These are phyloP conservation scores for Mastigias papua DNA, from an alignment of 30 jellyfish, hydroid and myxozoan species.

Conservation along the genomic window DNA sequence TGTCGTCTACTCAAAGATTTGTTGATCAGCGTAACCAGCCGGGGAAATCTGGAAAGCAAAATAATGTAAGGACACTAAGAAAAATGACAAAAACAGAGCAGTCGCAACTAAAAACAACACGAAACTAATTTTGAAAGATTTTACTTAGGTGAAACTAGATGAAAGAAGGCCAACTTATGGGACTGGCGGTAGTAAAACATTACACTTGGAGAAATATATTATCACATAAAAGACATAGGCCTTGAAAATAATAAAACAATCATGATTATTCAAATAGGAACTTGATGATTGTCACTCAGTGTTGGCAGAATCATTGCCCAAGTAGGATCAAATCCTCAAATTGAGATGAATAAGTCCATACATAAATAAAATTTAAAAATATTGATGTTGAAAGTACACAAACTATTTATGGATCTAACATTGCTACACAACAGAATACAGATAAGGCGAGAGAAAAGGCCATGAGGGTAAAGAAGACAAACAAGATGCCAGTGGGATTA, in stretches of 20 bases:
- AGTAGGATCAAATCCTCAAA: neutral
- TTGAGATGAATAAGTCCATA: neutral
- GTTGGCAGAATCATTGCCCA: neutral
- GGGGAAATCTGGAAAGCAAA: conserved; percentile 65
- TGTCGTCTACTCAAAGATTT: conserved; percentile 44
- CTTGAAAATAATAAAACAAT: too few species aligned
- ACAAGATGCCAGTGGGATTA: neutral
- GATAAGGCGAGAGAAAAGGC: neutral
- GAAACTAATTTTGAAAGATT: neutral
- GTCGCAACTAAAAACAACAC: neutral
- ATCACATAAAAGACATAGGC: too few species aligned
- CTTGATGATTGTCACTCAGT: neutral
- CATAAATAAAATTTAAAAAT: too few species aligned
- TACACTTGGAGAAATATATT: too few species aligned
- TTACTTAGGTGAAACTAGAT: neutral
- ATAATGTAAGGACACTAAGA: neutral
- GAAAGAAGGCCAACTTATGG: too few species aligned
- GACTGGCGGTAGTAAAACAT: too few species aligned
- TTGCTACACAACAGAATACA: neutral
- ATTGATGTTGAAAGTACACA: neutral
- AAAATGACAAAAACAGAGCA: neutral
- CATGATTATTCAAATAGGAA: neutral
- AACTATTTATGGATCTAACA: too few species aligned
- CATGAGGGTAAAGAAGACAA: neutral
- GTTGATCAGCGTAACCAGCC: conserved; percentile 64